A percentile compares a stretch with the other conserved stretches of the same genome.
Evolutionary conservation across 2,113 vertebrate species (phyloP).

Genomic region (Candoia aspera): DNA sequence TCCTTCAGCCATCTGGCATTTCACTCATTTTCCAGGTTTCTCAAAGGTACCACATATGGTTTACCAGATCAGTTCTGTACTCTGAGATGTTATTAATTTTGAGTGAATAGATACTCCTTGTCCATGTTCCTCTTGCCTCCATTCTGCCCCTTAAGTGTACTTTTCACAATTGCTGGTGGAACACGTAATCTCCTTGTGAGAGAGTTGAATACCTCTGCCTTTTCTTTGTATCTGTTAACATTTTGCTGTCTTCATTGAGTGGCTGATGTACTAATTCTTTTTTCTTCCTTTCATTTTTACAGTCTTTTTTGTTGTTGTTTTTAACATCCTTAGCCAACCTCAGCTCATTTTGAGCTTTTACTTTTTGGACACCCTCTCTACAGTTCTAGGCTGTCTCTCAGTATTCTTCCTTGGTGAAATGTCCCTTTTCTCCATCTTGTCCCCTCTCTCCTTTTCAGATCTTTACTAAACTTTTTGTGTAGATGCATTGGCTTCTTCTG

Average conservation of each 20-base stretch:
- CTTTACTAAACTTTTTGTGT: neutral
- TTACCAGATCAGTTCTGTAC: neutral
- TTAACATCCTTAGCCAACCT: neutral
- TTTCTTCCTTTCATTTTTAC: neutral
- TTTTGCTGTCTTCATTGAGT: neutral
- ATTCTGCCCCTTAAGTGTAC: neutral
- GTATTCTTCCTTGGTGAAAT: neutral
- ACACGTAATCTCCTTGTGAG: neutral
- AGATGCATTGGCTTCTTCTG: neutral
- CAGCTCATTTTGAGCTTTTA: neutral
- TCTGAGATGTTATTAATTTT: neutral
- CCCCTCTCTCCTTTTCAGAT: neutral
- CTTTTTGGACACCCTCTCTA: neutral
- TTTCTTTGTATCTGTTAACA: neutral
- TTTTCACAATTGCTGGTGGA: neutral
- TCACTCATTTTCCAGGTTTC: neutral
- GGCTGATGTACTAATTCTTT: neutral
- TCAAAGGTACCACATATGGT: neutral
- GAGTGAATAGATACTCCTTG: neutral
- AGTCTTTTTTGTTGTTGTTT: neutral
- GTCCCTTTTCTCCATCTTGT: neutral
- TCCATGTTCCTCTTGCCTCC: neutral
- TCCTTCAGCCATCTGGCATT: neutral
- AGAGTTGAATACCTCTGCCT: neutral
- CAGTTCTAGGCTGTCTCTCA: neutral